Evolutionary conservation across 1,140 invertebrate genomes (phyloP), one percentile per base, ranked within the genome.

Genomic region (Drosophila auraria): DNA sequence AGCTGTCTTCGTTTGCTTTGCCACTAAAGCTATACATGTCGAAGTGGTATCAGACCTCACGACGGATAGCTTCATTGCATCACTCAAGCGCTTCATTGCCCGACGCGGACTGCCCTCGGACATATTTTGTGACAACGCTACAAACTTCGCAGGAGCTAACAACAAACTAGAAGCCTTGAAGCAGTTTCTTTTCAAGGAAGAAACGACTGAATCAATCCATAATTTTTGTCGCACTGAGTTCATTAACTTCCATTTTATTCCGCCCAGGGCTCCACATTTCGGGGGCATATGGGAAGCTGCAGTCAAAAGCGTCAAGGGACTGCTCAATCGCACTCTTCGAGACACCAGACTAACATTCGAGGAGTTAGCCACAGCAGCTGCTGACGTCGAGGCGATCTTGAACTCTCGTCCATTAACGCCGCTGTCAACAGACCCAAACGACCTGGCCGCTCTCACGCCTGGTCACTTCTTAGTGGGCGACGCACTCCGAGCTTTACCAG

Each of bases 391-490:
- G 11, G 60, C 23, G 6, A 45, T 59, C 44, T 14, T 45, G 14
- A 59, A 59, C 25, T 59, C 56, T 45, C 27, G 42, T 2, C 25
- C 40, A 5, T 12, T 33, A 25, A 38, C 3, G 8, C 47, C 60
- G 5, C 27, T 50, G 6, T 40, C 56, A 15, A 12, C 17, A 20
- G 45, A 61, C 30, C 44, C 50, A 54, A 64, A 30, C 17, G 61
- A 63, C 36, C 12, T 53, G 20, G 8, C 15, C n/a, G 42, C 42
- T 5, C 42, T 60, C 3, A 47, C 57, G 25, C 42, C 42, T 47
- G 42, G 42, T 11, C 42, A 47, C 25, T 60, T 27, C 15, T n/a
- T 33, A 7, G 11, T 42, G 12, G 42, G 42, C n/a, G 25, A 50
- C 17, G 42, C 30, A 14, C 25, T 38, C 14, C 45, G 59, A 23